phyloP scores from a whole-genome alignment of 2,888 invertebrate species.

The Gortyna flavago region DNA sequence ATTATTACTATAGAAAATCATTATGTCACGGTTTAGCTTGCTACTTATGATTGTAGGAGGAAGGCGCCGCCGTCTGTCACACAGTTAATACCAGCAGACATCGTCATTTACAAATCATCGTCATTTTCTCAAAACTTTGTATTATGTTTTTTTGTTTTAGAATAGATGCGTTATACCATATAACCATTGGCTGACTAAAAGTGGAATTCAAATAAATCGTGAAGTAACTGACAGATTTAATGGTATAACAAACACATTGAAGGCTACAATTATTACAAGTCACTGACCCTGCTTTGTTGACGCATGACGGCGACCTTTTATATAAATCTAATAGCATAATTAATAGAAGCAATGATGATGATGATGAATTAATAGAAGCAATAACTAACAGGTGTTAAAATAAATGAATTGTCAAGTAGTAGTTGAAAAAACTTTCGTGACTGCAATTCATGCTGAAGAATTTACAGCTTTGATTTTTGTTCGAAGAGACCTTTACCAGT shows the following conservation, averaged over 20 bases:
- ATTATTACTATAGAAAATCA: background rate
- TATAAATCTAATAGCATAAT: slow-evolving; percentile 10
- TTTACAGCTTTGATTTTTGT: background rate
- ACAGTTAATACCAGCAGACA: too few species aligned
- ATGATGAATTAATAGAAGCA: slow-evolving; percentile 12
- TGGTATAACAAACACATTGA: slow-evolving; percentile 9
- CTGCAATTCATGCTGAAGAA: background rate
- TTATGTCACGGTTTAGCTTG: background rate
- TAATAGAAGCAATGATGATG: slow-evolving; percentile 13
- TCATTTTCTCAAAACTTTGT: too few species aligned
- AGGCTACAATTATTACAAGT: slow-evolving; percentile 24
- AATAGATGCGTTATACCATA: too few species aligned
- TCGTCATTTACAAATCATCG: too few species aligned
- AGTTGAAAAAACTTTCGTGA: slow-evolving; percentile 10
- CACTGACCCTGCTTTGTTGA: slow-evolving; percentile 10
- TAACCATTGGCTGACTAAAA: too few species aligned
- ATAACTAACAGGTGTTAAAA: slow-evolving; percentile 1
- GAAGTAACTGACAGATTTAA: slow-evolving; percentile 4
- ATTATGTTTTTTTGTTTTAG: too few species aligned
- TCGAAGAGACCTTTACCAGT: background rate
- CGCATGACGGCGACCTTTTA: slow-evolving; percentile 25
- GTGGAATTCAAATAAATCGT: background rate
- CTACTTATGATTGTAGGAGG: background rate
- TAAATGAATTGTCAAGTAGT: background rate
- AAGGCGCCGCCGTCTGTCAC: too few species aligned